Percentiles rank a stretch among this genome's conserved stretches.
phyloP scores from a whole-genome alignment of 1,140 invertebrate species.

The Aphaenogaster ashmeadi region DNA sequence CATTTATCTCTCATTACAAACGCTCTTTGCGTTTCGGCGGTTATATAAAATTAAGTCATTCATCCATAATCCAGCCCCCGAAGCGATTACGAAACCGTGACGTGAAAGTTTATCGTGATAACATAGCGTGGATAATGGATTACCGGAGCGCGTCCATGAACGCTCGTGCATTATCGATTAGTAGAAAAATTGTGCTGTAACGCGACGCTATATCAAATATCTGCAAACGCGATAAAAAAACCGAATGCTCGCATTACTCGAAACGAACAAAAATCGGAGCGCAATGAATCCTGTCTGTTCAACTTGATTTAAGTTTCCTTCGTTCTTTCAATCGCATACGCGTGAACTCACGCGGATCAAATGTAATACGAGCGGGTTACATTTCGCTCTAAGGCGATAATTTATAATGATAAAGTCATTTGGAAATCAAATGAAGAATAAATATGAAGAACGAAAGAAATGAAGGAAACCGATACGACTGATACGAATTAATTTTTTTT shows the following conservation, averaged over 20 bases:
- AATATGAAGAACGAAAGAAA: background rate
- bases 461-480: background rate
- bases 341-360: constrained; percentile 4
- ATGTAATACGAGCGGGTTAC: background rate
- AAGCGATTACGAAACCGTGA: constrained; percentile 25
- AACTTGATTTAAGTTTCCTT: background rate
- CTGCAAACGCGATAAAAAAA: constrained; percentile 31
- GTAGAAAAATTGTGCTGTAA: constrained; percentile 23
- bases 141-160: constrained; percentile 18
- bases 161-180: constrained; percentile 42
- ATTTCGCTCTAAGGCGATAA: constrained; percentile 1
- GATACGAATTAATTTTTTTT: background rate
- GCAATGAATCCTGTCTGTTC: constrained; percentile 15
- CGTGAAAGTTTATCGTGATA: constrained; percentile 46
- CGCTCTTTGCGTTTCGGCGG: background rate
- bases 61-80: background rate
- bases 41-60: constrained; percentile 47
- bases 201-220: constrained; percentile 10
- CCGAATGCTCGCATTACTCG: background rate
- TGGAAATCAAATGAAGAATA: background rate
- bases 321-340: constrained; percentile 9
- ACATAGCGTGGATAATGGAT: constrained; percentile 23
- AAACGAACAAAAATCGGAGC: constrained; percentile 1
- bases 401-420: background rate
- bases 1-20: constrained; percentile 3